Evolutionary conservation across 53 echinoderm and acorn worm genomes (phyloP), one percentile per base, ranked within the genome.

Genomic region (Arbacia lixula): DNA sequence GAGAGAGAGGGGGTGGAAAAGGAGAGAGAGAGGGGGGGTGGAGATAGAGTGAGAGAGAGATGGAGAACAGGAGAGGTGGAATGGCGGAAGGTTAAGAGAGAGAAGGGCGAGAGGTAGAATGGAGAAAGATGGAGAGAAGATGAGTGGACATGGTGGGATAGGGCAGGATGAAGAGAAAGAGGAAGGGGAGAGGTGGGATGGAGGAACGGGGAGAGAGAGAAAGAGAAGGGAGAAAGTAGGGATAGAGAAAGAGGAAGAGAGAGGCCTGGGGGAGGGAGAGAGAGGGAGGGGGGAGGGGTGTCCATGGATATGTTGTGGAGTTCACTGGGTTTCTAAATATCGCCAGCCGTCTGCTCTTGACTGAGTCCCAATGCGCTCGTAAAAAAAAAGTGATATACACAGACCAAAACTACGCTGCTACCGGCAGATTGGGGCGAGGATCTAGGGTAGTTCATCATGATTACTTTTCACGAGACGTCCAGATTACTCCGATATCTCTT

Each of bases 261-360:
- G 1, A 27, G n/a, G n/a, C n/a, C n/a, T n/a, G n/a, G 64, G 36
- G 17, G 36, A 5, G 22, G 34, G 19, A 29, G 32, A 14, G 3
- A 12, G 20, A 24, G 60, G 17, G 1, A 8, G 55, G 16, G 5
- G 55, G 25, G 0, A 55, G 10, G 55, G 55, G 25, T 21, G 25
- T 21, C 25, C 5, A 12, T 21, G 6, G 4, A 20, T 3, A 55
- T 21, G 25, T 1, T n/a, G 8, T 46, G 12, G 69, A 68, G 69
- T 68, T 68, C 43, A 68, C 69, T 68, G 5, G 69, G 69, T 42
- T 68, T 41, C 69, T 68, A n/a, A n/a, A n/a, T n/a, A n/a, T n/a
- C n/a, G n/a, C n/a, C n/a, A n/a, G n/a, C n/a, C n/a, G n/a, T n/a
- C n/a, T n/a, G n/a, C n/a, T n/a, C n/a, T n/a, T n/a, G n/a, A n/a